Conservation (phyloP, 2,888 invertebrate genomes). For the Linnaemya tessellans region DNA sequence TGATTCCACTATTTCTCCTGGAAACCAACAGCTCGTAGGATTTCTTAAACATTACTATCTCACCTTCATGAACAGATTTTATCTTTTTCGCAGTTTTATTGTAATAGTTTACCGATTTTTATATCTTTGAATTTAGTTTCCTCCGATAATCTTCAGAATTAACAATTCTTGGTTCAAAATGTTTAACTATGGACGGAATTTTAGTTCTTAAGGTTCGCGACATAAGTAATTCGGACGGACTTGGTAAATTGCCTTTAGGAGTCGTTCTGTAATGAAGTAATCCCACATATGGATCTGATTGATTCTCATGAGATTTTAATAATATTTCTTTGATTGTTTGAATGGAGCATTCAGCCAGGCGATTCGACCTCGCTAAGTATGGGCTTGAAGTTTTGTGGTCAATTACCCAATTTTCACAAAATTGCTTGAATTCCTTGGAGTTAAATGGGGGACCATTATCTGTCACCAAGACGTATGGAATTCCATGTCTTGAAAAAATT, state of each 20-base stretch:
- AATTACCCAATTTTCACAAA: conserved; percentile 34
- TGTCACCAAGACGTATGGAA: conserved; percentile 17
- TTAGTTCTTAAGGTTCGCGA: conserved; percentile 20
- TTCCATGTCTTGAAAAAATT: conserved; percentile 69
- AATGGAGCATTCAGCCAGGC: conserved; percentile 6
- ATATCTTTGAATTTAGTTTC: conserved; percentile 24
- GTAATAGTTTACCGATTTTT: conserved; percentile 13
- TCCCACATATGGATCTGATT: conserved; percentile 1
- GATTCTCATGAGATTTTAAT: conserved; percentile 4
- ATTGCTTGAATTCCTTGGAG: conserved; percentile 32
- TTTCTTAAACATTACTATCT: background rate
- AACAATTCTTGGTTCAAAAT: conserved; percentile 30
- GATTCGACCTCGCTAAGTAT: background rate
- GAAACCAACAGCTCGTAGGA: conserved; percentile 26
- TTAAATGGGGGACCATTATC: conserved; percentile 67
- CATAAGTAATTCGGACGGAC: conserved; percentile 22
- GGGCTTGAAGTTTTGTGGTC: background rate
- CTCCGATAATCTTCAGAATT: conserved; percentile 5
- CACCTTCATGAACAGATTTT: background rate
- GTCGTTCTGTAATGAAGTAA: conserved; percentile 12
- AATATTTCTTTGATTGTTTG: conserved; percentile 8
- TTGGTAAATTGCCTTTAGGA: conserved; percentile 30
- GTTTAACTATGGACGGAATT: conserved; percentile 13
- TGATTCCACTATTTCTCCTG: conserved; percentile 23
- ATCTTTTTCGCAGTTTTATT: conserved; percentile 8